Percentiles rank a stretch among this genome's conserved stretches.
These are phyloP conservation scores for Lasius platythorax DNA, from an alignment of 2,888 invertebrate genomes.

Conservation along the genomic window DNA sequence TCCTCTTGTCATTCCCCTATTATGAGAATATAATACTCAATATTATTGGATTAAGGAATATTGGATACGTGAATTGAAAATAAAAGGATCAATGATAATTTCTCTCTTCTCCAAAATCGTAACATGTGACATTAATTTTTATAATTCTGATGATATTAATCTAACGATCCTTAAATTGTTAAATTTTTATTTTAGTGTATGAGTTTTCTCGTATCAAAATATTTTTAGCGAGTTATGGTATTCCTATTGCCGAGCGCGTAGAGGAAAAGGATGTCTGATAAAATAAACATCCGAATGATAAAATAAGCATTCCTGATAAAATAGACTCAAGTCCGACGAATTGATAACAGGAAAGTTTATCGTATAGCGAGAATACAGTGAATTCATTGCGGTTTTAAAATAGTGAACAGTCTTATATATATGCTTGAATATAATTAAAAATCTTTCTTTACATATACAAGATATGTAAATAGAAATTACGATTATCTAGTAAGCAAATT, in stretches of 20 bases:
- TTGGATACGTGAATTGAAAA: not conserved
- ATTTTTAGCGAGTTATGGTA: constrained; percentile 17
- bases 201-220: constrained; percentile 7
- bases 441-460: not conserved
- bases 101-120: not conserved
- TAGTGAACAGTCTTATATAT: not conserved
- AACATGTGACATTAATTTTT: not conserved
- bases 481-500: constrained; percentile 21
- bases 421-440: not conserved
- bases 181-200: not conserved
- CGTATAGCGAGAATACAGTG: constrained; percentile 13
- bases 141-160: not conserved
- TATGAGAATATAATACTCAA: not conserved
- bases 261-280: constrained; percentile 82
- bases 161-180: not conserved
- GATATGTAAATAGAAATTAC: not conserved
- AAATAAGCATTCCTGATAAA: not conserved
- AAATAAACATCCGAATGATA: constrained; percentile 39
- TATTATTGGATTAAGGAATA: not conserved
- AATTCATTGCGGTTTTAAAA: constrained; percentile 9
- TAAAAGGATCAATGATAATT: not conserved
- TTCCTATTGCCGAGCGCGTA: constrained; percentile 26
- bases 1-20: not conserved
- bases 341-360: constrained; percentile 62
- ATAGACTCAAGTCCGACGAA: constrained; percentile 46